Evolutionary conservation across 1,140 invertebrate species (phyloP).

Genomic region (Caenorhabditis brenneri): DNA sequence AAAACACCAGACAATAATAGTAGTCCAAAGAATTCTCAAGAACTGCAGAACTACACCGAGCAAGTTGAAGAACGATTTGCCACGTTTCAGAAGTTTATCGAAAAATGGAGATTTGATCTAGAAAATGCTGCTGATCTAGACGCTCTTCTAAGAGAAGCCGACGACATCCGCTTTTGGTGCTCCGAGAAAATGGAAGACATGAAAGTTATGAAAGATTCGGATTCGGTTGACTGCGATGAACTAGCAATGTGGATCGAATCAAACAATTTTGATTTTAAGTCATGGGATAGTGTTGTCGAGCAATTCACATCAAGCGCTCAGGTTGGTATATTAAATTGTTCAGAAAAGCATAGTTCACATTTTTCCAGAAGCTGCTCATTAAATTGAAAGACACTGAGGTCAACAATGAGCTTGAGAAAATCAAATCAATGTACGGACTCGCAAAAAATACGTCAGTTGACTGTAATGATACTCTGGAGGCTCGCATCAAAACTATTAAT

Average conservation of each 20-base stretch:
- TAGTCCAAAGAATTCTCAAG: neutral
- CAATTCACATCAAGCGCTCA: neutral
- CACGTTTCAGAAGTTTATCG: neutral
- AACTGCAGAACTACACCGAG: neutral
- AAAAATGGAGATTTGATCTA: slow-evolving; percentile 1
- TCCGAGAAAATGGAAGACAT: neutral
- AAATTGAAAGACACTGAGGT: neutral
- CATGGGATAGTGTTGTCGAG: neutral
- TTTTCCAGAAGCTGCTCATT: neutral
- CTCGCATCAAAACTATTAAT: slow-evolving; percentile 11
- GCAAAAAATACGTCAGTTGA: neutral
- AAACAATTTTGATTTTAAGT: slow-evolving; percentile 9
- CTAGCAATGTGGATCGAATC: slow-evolving; percentile 11
- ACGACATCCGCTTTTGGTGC: neutral
- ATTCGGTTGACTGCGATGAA: neutral
- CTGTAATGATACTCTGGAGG: neutral
- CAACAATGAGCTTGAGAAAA: neutral
- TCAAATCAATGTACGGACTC: neutral
- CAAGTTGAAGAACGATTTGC: neutral
- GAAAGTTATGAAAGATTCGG: neutral
- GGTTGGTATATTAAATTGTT: neutral
- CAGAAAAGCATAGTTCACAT: neutral
- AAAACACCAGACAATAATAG: neutral
- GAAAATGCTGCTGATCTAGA: neutral
- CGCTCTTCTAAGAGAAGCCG: neutral